These are phyloP conservation scores for Microtus obscurus DNA, from an alignment of 2,797 vertebrate genomes.

Conservation along the genomic window DNA sequence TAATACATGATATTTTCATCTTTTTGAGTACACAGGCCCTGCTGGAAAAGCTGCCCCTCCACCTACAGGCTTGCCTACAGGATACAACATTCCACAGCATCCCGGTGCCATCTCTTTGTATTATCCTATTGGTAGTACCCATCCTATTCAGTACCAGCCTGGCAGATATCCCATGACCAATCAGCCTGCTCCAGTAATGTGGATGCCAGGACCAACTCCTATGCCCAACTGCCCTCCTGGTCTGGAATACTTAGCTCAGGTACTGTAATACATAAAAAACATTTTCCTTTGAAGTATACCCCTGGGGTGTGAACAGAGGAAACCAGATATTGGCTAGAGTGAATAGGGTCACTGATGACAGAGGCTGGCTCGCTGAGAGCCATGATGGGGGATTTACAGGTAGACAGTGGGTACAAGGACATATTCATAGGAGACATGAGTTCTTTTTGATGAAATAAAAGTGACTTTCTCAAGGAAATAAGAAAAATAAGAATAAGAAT, in stretches of 20 bases:
- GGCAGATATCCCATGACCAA: slow-evolving; percentile 59
- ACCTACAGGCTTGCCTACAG: slow-evolving; percentile 13
- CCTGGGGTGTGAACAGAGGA: background rate
- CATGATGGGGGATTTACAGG: background rate
- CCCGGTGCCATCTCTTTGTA: slow-evolving; percentile 30
- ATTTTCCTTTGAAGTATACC: background rate
- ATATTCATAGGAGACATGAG: background rate
- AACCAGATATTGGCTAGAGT: background rate
- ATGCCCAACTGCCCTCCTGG: slow-evolving; percentile 91
- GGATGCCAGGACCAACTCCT: slow-evolving; percentile 85
- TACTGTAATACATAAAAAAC: slow-evolving; percentile 21
- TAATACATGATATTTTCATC: background rate
- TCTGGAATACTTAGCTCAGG: slow-evolving; percentile 92
- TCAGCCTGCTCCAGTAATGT: slow-evolving; percentile 42
- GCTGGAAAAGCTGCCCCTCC: background rate
- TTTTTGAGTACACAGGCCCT: slow-evolving; percentile 68
- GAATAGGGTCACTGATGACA: background rate
- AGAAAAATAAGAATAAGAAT: background rate
- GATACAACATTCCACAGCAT: slow-evolving; percentile 42
- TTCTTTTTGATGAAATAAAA: background rate
- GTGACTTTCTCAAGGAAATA: background rate
- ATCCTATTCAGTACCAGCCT: slow-evolving; percentile 65
- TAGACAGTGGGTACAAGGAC: background rate
- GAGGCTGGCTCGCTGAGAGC: background rate
- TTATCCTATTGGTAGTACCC: background rate